Base-by-base conservation (phyloP, 1,140 invertebrate species). In the Drosophila sucinea region DNA sequence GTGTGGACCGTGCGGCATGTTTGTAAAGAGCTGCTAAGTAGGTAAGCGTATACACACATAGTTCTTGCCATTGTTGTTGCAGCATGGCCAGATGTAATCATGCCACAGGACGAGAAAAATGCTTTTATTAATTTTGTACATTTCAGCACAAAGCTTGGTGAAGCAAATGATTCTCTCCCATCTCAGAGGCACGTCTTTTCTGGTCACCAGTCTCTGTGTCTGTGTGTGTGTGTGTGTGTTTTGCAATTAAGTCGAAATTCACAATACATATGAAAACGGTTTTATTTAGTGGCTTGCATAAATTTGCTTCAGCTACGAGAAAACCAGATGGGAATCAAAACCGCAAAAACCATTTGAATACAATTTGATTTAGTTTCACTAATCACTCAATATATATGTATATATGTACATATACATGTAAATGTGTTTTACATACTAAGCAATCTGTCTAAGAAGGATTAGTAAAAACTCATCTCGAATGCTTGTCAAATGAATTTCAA, bases 101-200 rank as follows among this genome's bases (percentile, higher is more conserved):
- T 72, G 73, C 65, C 75, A 67, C 66, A 67, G 65, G 67, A 70
- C 67, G 41, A 57, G 64, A 64, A 55, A 87, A 74, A 80, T 83
- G 71, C 79, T 80, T 76, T 87, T 89, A 89, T 87, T 87, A 79
- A 87, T 77, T 87, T 83, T 80, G 70, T 72, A 74, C 79, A 81
- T 67, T 77, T 77, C 40, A 67, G 79, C 79, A 70, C 44, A 66
- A 73, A 73, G 69, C 66, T 17, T 73, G 32, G 25, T 57, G 56
- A 57, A 60, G 69, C 75, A 78, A 74, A 73, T 78, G 58, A 67
- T 57, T 56, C 27, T 25, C 8, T 25, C 8, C 25, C 7, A n/a
- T 35, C 54, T 64, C 29, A 33, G 25, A 29, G 25, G 41, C 61
- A 54, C 61, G 61, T 51, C 40, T 51, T 35, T 63, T 29, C 51